Percentiles rank a stretch among this genome's conserved stretches.
These are phyloP conservation scores for Oceanodroma leucorhoa DNA, from an alignment of 2,797 vertebrate species.

Conservation along the genomic window DNA sequence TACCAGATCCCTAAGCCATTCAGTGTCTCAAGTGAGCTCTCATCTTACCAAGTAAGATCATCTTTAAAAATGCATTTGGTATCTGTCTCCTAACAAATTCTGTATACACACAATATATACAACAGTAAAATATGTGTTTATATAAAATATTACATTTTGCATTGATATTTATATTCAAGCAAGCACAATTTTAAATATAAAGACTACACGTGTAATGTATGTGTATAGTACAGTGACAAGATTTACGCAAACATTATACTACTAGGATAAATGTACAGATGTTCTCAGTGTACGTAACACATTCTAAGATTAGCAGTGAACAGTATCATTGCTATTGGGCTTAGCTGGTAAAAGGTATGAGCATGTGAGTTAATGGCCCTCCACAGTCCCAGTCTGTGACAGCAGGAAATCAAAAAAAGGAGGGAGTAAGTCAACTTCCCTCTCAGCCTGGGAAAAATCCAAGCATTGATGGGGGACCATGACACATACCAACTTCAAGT, in stretches of 20 bases:
- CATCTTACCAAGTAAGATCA: not conserved
- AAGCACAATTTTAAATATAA: constrained; percentile 55
- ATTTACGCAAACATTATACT: constrained; percentile 41
- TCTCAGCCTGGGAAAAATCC: not conserved
- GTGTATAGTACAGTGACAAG: constrained; percentile 51
- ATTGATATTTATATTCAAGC: constrained; percentile 50
- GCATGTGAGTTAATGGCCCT: not conserved
- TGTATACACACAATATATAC: constrained; percentile 30
- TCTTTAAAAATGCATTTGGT: constrained; percentile 42
- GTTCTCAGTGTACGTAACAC: not conserved
- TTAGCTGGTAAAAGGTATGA: not conserved
- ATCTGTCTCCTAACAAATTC: constrained; percentile 48
- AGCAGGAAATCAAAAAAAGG: not conserved
- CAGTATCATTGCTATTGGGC: not conserved
- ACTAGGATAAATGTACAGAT: constrained; percentile 21
- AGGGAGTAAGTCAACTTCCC: not conserved
- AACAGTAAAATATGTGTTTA: constrained; percentile 52
- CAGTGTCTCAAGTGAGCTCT: not conserved
- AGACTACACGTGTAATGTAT: constrained; percentile 26
- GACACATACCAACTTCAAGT: not conserved
- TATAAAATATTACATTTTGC: constrained; percentile 59
- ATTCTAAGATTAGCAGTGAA: constrained; percentile 36
- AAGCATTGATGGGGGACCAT: not conserved
- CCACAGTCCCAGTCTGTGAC: not conserved
- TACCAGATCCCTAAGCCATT: not conserved